Conservation (phyloP, 1,140 invertebrate species). For the Lordiphosa collinella region DNA sequence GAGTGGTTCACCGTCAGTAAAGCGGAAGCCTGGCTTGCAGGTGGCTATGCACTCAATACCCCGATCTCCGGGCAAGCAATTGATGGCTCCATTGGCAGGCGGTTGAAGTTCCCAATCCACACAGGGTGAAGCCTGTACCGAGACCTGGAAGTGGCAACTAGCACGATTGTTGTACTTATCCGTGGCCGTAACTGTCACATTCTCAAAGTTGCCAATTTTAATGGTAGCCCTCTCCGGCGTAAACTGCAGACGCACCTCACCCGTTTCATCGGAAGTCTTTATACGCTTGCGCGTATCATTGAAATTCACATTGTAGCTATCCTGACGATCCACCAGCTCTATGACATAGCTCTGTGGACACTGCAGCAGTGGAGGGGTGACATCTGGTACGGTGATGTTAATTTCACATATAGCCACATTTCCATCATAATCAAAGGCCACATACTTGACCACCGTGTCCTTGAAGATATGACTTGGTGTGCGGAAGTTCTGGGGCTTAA, state of each 20-base stretch:
- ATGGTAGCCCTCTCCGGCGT: constrained; percentile 93
- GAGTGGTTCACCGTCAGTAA: constrained; percentile 92
- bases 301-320: constrained; percentile 94
- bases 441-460: constrained; percentile 95
- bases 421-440: constrained; percentile 97
- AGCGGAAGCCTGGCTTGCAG: constrained; percentile 94
- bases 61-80: constrained; percentile 88
- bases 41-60: constrained; percentile 94
- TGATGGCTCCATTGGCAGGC: constrained; percentile 92
- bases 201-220: constrained; percentile 94
- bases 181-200: constrained; percentile 94
- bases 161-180: constrained; percentile 95
- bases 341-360: constrained; percentile 98
- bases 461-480: constrained; percentile 94
- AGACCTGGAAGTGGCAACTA: constrained; percentile 95
- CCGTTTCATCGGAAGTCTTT: constrained; percentile 93
- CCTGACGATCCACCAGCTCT: constrained; percentile 93
- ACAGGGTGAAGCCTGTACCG: constrained; percentile 95
- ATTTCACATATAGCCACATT: constrained; percentile 98
- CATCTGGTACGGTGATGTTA: constrained; percentile 95
- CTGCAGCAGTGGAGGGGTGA: constrained; percentile 94
- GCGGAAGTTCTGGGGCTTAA: constrained; percentile 93
- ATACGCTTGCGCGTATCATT: constrained; percentile 93
- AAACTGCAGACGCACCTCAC: constrained; percentile 91
- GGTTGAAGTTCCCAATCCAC: constrained; percentile 95